A percentile compares a stretch with the other conserved stretches of the same genome.
Conservation (phyloP, 2,888 invertebrate genomes). For the Rhodophaea formosa region DNA sequence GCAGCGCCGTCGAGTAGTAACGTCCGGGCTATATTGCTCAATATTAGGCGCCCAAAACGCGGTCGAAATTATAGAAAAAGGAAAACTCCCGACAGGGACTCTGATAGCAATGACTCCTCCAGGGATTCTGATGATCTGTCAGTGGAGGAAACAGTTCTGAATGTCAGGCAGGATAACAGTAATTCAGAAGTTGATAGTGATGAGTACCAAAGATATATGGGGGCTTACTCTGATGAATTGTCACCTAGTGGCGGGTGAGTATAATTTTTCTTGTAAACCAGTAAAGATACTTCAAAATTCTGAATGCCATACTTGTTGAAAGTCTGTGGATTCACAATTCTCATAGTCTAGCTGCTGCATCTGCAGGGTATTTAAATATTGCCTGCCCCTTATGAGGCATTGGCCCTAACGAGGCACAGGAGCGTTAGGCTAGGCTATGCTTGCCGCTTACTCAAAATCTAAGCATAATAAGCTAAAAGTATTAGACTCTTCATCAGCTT, state of each 20-base stretch:
- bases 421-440: no score
- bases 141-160: slow-evolving; percentile 42
- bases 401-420: no score
- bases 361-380: no score
- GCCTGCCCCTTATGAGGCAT: no score
- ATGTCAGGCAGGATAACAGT: slow-evolving; percentile 40
- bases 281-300: neutral
- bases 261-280: slow-evolving; percentile 8
- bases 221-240: slow-evolving; percentile 47
- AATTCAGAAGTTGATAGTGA: slow-evolving; percentile 52
- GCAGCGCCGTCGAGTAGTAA: slow-evolving; percentile 65
- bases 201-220: slow-evolving; percentile 42
- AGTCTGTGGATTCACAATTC: no score
- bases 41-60: slow-evolving; percentile 55
- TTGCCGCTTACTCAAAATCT: no score
- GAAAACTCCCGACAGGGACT: slow-evolving; percentile 63
- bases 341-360: no score
- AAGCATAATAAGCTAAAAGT: no score
- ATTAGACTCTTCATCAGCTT: no score
- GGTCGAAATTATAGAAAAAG: slow-evolving; percentile 67
- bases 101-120: slow-evolving; percentile 61
- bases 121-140: slow-evolving; percentile 71
- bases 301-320: no score
- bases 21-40: slow-evolving; percentile 57
- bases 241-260: slow-evolving; percentile 55